Evolutionary conservation across 2,888 invertebrate genomes (phyloP).

Genomic region (Athetis lepigone): DNA sequence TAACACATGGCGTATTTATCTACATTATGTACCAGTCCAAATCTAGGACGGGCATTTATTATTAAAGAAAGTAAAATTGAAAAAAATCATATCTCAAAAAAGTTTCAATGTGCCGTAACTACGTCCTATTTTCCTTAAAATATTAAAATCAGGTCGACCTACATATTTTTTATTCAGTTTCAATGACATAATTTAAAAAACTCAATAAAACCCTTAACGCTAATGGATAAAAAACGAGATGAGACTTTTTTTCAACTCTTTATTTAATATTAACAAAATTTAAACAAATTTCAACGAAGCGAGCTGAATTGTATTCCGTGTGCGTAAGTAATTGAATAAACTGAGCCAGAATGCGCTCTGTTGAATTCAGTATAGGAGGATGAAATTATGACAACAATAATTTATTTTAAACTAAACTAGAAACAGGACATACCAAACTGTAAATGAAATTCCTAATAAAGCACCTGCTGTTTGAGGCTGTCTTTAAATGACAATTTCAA

Average conservation of each 20-base stretch:
- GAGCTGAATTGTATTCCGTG: constrained; percentile 11
- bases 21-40: no score
- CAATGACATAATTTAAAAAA: no score
- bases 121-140: no score
- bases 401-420: no score
- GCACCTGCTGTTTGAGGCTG: constrained; percentile 26
- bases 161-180: neutral
- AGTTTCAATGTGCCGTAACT: no score
- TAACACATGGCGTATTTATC: no score
- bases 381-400: no score
- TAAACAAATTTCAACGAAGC: constrained; percentile 23
- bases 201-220: constrained; percentile 5
- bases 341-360: constrained; percentile 5
- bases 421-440: constrained; percentile 59
- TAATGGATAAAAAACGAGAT: constrained; percentile 32
- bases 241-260: constrained; percentile 4
- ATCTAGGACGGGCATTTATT: no score
- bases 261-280: constrained; percentile 13
- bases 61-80: no score
- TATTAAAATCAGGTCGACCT: neutral
- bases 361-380: constrained; percentile 2
- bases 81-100: no score
- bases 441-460: constrained; percentile 59
- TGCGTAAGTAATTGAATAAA: constrained; percentile 17
- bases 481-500: constrained; percentile 37